Evolutionary conservation across 2,113 vertebrate species (phyloP).

Genomic region (Bubo scandiacus): DNA sequence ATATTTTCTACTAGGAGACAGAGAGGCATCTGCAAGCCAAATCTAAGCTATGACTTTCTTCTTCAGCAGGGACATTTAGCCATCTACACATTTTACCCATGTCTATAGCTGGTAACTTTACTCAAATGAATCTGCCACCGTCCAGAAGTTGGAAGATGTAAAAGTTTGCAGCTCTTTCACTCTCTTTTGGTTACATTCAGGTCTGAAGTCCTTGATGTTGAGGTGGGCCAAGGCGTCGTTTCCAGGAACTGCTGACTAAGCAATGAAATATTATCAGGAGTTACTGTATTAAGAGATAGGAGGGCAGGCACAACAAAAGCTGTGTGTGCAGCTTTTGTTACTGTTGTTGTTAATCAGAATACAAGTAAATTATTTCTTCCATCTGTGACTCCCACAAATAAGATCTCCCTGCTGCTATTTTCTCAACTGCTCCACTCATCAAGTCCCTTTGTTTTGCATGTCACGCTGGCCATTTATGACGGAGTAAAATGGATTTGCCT

Average conservation of each 20-base stretch:
- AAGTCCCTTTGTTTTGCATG: neutral
- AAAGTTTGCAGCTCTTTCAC: neutral
- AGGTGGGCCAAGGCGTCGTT: neutral
- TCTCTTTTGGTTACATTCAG: neutral
- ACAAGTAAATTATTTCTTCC: neutral
- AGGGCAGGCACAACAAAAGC: neutral
- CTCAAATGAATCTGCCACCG: neutral
- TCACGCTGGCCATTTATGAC: neutral
- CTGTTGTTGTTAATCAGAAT: neutral
- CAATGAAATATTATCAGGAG: neutral
- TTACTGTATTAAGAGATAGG: neutral
- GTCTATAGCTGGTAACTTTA: rapidly evolving
- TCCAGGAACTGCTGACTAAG: neutral
- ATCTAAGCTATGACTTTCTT: too few species aligned
- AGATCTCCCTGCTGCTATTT: neutral
- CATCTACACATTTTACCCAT: neutral
- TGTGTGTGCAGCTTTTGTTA: neutral
- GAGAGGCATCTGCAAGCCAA: neutral
- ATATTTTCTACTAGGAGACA: neutral
- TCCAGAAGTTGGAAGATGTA: neutral
- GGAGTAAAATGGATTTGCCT: conserved; percentile 8
- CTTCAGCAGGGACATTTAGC: neutral
- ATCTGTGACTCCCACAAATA: neutral
- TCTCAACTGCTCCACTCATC: neutral
- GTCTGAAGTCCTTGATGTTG: rapidly evolving